phyloP scores from a whole-genome alignment of 92 coral and sea anemone genomes.

The Palythoa grandiflora region DNA sequence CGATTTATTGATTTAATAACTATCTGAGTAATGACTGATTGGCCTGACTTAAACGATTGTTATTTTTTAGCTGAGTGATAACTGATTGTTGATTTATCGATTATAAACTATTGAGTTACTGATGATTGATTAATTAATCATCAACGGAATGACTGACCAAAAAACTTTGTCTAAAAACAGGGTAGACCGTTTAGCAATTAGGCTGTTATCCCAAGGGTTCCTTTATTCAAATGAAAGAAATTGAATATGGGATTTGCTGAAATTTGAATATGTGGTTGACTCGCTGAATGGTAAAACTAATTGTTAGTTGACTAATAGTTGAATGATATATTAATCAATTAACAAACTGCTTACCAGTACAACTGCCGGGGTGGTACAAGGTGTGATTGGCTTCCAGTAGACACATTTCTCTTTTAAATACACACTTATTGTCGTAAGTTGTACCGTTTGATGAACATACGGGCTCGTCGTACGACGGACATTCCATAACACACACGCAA shows the following conservation, averaged over 20 bases:
- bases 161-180: too few species aligned
- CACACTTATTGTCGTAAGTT: constrained; percentile 65
- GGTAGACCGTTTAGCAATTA: too few species aligned
- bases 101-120: neutral
- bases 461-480: constrained; percentile 67
- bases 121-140: neutral
- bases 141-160: too few species aligned
- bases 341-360: constrained; percentile 53
- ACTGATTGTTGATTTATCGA: neutral
- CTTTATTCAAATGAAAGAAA: too few species aligned
- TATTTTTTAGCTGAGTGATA: too few species aligned
- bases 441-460: constrained; percentile 71
- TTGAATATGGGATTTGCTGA: too few species aligned
- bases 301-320: too few species aligned
- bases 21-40: neutral
- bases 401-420: constrained; percentile 65
- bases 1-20: neutral
- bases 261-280: too few species aligned
- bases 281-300: too few species aligned
- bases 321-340: neutral
- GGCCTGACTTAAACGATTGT: neutral
- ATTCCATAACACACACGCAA: constrained; percentile 49
- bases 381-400: constrained; percentile 54
- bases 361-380: constrained; percentile 64
- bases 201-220: too few species aligned